Evolutionary conservation across 2,797 vertebrate genomes (phyloP).

Genomic region (Galagoides demidoff): DNA sequence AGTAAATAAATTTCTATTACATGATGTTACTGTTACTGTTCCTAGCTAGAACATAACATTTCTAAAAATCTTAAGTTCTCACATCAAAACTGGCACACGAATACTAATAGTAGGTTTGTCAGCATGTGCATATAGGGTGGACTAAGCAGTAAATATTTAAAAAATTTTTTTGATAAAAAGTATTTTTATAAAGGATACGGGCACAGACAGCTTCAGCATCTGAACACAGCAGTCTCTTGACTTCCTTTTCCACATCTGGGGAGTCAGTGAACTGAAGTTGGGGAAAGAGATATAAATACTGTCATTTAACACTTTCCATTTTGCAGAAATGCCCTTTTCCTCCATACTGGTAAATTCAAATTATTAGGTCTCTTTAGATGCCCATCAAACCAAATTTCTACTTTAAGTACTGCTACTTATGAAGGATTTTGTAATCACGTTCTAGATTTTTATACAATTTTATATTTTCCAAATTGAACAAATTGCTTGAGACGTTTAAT

Average conservation of each 20-base stretch:
- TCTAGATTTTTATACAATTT: conserved; percentile 25
- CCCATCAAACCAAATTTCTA: conserved; percentile 39
- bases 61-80: conserved; percentile 48
- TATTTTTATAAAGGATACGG: conserved; percentile 92
- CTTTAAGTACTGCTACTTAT: conserved; percentile 51
- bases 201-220: conserved; percentile 96
- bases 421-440: conserved; percentile 6
- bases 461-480: conserved; percentile 20
- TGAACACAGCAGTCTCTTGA: conserved; percentile 95
- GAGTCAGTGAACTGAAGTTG: conserved; percentile 92
- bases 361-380: background rate
- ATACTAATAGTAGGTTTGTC: conserved; percentile 33
- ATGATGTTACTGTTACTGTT: conserved; percentile 17
- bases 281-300: conserved; percentile 20
- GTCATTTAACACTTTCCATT: background rate
- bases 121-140: background rate
- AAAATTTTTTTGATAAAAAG: background rate
- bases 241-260: conserved; percentile 97
- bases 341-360: conserved; percentile 50
- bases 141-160: conserved; percentile 24
- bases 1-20: conserved; percentile 33
- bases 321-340: background rate
- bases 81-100: conserved; percentile 19
- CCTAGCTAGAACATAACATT: conserved; percentile 52
- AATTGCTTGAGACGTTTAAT: conserved; percentile 55